Evolutionary conservation across 2,888 invertebrate species (phyloP).

Genomic region (Platycnemis pennipes): DNA sequence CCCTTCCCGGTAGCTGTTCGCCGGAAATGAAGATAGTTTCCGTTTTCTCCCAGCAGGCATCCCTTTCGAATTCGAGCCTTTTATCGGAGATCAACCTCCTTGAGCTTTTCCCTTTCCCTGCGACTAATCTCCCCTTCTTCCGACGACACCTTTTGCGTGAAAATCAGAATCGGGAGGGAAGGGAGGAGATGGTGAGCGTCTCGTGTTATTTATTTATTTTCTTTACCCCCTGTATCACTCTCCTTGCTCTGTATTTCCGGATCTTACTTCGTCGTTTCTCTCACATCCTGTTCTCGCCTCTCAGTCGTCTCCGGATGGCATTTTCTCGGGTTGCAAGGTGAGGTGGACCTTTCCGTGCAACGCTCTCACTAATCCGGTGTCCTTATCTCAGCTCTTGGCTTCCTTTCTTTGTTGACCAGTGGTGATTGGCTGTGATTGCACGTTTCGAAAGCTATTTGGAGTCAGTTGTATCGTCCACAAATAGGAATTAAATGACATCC

Average conservation of each 20-base stretch:
- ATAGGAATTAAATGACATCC: no score
- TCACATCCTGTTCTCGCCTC: no score
- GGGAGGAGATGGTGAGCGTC: neutral
- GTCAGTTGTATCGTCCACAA: no score
- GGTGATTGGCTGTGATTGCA: no score
- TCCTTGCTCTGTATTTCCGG: neutral
- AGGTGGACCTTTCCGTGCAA: no score
- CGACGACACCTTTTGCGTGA: neutral
- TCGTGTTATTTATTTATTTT: neutral
- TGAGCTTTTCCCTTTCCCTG: neutral
- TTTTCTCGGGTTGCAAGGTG: no score
- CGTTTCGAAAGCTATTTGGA: no score
- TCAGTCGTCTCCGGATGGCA: no score
- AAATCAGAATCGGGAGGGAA: neutral
- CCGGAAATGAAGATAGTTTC: slow-evolving; percentile 61
- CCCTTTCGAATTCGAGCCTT: neutral
- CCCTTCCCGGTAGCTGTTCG: neutral
- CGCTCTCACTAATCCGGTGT: no score
- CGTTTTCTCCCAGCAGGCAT: neutral
- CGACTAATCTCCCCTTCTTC: neutral
- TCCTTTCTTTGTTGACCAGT: no score
- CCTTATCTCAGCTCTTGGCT: no score
- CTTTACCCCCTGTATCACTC: neutral
- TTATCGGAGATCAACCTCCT: neutral
- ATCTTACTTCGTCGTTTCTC: no score